Conservation (phyloP, 2,113 vertebrate genomes). For the Conger conger region DNA sequence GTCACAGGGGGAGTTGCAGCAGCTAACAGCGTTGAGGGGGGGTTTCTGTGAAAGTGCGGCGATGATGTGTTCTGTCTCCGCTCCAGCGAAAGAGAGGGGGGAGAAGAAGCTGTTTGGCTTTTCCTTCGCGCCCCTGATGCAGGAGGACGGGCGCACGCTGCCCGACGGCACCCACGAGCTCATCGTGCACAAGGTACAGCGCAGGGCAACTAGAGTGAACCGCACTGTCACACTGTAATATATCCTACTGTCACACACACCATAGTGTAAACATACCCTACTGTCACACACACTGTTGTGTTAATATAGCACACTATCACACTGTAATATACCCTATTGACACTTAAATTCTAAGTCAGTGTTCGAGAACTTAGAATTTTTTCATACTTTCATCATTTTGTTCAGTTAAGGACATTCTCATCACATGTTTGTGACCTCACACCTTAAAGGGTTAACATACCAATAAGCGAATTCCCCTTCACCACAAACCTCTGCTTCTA, state of each 20-base stretch:
- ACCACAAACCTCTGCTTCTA: not conserved
- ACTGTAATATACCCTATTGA: no score
- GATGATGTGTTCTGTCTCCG: slow-evolving; percentile 29
- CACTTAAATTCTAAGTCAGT: no score
- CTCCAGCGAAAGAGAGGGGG: slow-evolving; percentile 94
- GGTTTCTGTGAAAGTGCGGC: not conserved
- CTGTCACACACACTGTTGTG: no score
- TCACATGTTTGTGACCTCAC: no score
- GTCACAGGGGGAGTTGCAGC: not conserved
- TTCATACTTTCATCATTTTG: no score
- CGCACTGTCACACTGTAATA: not conserved
- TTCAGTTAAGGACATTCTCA: no score
- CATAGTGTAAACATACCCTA: no score
- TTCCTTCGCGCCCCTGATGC: slow-evolving; percentile 95
- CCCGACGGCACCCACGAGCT: slow-evolving; percentile 96
- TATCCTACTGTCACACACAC: no score
- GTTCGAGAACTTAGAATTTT: no score
- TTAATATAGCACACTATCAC: no score
- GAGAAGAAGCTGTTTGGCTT: slow-evolving; percentile 99
- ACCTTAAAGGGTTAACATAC: no score
- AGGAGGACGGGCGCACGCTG: slow-evolving; percentile 96
- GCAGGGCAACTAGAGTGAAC: not conserved
- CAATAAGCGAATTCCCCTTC: no score
- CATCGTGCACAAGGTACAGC: slow-evolving; percentile 92
- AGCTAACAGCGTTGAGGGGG: not conserved